These are phyloP conservation scores for Tadarida brasiliensis DNA, from an alignment of 2,797 vertebrate genomes.

Conservation along the genomic window DNA sequence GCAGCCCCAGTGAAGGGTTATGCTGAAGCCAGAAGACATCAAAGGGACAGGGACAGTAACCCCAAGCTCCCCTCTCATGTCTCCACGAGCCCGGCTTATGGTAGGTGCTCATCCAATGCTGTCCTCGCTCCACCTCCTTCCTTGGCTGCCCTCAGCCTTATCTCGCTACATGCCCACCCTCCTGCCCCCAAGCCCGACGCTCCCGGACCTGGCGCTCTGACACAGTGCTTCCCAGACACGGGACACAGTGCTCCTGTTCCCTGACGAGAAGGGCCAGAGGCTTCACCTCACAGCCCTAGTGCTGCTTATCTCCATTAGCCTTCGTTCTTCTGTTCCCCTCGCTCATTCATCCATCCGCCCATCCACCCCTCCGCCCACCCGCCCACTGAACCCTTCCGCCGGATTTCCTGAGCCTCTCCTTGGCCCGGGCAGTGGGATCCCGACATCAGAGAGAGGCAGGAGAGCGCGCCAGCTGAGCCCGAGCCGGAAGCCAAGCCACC, in stretches of 20 bases:
- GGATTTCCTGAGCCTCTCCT: neutral
- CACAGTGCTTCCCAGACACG: neutral
- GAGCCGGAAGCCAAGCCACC: neutral
- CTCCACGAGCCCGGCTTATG: neutral
- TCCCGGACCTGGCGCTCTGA: neutral
- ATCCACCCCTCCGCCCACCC: neutral
- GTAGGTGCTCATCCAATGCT: accelerated
- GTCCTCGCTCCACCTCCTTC: neutral
- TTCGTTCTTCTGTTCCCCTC: neutral
- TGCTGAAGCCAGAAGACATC: neutral
- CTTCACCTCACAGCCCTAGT: accelerated
- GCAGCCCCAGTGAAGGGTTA: neutral
- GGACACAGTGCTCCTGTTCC: accelerated
- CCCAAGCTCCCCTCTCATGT: neutral
- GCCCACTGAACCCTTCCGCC: neutral
- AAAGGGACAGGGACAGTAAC: neutral
- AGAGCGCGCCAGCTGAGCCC: accelerated
- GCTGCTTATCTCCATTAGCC: neutral
- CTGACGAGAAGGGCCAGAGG: neutral
- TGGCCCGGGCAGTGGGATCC: neutral
- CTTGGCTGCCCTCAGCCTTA: neutral
- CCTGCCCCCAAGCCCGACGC: no score
- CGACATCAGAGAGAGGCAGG: neutral
- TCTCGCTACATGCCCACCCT: neutral
- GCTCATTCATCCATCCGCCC: neutral